Evolutionary conservation across 2,113 vertebrate genomes (phyloP).

Genomic region (Syngnathus floridae): DNA sequence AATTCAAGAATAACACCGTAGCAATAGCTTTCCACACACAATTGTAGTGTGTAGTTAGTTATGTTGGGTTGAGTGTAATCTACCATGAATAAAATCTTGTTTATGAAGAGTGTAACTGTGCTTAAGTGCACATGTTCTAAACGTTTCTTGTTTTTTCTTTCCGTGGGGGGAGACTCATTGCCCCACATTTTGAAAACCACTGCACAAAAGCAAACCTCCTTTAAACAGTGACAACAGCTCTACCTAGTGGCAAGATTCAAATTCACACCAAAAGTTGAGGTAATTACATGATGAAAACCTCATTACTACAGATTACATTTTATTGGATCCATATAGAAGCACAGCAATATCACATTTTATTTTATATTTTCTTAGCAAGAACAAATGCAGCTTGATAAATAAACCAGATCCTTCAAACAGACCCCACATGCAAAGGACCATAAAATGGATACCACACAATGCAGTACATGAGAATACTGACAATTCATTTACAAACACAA

Average conservation of each 20-base stretch:
- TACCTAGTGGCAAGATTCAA: constrained; percentile 44
- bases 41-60: too few species aligned
- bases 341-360: not conserved
- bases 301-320: not conserved
- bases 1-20: too few species aligned
- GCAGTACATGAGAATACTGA: not conserved
- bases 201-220: not conserved
- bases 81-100: not conserved
- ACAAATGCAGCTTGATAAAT: not conserved
- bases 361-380: not conserved
- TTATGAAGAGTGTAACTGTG: not conserved
- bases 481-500: constrained; percentile 3
- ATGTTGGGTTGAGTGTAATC: not conserved
- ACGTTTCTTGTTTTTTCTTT: too few species aligned
- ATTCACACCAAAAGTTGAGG: not conserved
- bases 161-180: not conserved
- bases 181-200: not conserved
- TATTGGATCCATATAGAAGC: not conserved
- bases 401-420: not conserved
- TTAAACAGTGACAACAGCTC: constrained; percentile 21
- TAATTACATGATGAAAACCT: not conserved
- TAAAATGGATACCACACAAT: not conserved
- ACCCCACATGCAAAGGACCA: not conserved
- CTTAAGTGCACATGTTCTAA: not conserved
- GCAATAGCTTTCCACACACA: too few species aligned